A percentile compares a stretch with the other conserved stretches of the same genome.
phyloP scores from a whole-genome alignment of 2,888 invertebrate genomes.

The Acleris emargana region DNA sequence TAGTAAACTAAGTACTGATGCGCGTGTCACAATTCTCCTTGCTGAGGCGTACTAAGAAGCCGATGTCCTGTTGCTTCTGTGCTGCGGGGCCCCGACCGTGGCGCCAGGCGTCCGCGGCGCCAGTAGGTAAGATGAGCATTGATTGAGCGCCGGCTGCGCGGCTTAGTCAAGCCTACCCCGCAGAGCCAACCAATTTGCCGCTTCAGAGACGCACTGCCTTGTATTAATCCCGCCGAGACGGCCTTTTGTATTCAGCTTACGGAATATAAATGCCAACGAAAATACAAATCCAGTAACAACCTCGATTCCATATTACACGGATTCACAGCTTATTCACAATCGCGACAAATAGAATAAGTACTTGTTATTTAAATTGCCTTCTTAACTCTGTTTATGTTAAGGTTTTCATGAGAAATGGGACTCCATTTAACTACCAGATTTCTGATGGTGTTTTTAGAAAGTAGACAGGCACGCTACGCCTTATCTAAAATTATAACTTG shows the following conservation, averaged over 20 bases:
- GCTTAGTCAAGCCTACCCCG: conserved; percentile 37
- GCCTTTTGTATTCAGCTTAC: conserved; percentile 25
- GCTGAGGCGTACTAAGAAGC: too few species aligned
- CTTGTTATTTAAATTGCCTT: too few species aligned
- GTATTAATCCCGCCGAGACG: conserved; percentile 25
- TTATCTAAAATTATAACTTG: too few species aligned
- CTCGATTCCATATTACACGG: conserved; percentile 19
- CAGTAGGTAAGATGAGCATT: conserved; percentile 19
- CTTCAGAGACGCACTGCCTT: conserved; percentile 43
- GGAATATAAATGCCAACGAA: conserved; percentile 23
- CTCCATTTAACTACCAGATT: too few species aligned
- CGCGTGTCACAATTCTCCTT: too few species aligned
- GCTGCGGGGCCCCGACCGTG: background rate
- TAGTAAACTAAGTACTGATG: too few species aligned
- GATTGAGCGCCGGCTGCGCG: conserved; percentile 19
- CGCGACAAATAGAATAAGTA: too few species aligned
- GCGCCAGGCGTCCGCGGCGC: background rate
- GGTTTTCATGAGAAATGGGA: too few species aligned
- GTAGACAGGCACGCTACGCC: too few species aligned
- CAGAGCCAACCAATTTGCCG: conserved; percentile 55
- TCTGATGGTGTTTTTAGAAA: too few species aligned
- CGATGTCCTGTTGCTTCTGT: background rate
- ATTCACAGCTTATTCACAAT: conserved; percentile 5
- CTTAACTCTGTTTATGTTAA: too few species aligned
- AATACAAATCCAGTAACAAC: background rate